Percentiles rank a stretch among this genome's conserved stretches.
Evolutionary conservation across 2,113 vertebrate species (phyloP).

Genomic region (Sebastes schlegelii): DNA sequence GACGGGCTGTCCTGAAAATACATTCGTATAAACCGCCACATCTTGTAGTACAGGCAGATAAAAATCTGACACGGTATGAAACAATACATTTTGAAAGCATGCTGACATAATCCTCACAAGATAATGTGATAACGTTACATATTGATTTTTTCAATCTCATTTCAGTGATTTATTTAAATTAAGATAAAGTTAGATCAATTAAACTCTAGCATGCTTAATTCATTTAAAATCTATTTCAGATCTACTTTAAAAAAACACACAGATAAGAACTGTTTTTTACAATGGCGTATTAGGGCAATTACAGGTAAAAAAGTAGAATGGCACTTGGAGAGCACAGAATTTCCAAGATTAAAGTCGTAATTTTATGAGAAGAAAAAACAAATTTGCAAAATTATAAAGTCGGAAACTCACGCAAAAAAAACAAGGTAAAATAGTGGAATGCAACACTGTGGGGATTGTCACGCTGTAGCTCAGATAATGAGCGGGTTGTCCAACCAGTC

Average conservation of each 20-base stretch:
- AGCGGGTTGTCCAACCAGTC: too few relatives aligned
- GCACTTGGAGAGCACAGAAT: too few relatives aligned
- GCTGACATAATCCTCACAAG: not conserved
- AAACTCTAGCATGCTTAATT: not conserved
- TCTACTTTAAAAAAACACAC: not conserved
- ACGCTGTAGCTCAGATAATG: too few relatives aligned
- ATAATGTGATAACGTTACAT: not conserved
- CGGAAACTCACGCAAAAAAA: too few relatives aligned
- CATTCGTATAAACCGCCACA: not conserved
- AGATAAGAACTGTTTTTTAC: too few relatives aligned
- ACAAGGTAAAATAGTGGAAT: too few relatives aligned
- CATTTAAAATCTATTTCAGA: not conserved
- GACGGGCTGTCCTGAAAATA: slow-evolving; percentile 15
- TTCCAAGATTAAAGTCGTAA: too few relatives aligned
- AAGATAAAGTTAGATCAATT: not conserved
- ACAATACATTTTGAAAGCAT: not conserved
- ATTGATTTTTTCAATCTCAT: not conserved
- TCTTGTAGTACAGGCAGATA: slow-evolving; percentile 8
- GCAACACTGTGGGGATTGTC: too few relatives aligned
- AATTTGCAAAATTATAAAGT: too few relatives aligned
- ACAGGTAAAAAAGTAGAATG: too few relatives aligned
- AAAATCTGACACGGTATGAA: not conserved
- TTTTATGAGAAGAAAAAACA: too few relatives aligned
- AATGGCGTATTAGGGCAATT: too few relatives aligned
- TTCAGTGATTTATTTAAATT: not conserved